Evolutionary conservation across 30 jellyfish, hydroid and myxozoan species (phyloP).

Genomic region (Hydractinia symbiolongicarpus): DNA sequence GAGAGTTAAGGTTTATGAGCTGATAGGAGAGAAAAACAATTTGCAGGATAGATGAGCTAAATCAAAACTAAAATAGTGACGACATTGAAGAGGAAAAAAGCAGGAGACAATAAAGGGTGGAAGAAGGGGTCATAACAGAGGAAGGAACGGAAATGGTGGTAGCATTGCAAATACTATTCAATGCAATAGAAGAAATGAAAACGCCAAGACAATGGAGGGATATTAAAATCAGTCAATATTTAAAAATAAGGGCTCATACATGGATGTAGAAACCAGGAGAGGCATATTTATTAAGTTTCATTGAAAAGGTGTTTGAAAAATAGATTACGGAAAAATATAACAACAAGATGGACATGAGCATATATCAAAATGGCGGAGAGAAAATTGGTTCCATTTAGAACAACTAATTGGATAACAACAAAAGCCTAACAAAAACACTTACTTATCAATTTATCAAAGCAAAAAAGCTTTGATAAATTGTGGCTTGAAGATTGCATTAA

Average conservation of each 20-base stretch:
- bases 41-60: no score
- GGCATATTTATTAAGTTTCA: no score
- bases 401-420: slow-evolving; percentile 37
- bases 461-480: slow-evolving; percentile 42
- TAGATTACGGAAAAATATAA: no score
- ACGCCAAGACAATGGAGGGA: slow-evolving; percentile 39
- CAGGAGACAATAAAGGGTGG: no score
- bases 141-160: slow-evolving; percentile 41
- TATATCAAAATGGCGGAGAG: slow-evolving; percentile 33
- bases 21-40: no score
- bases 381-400: neutral
- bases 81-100: no score
- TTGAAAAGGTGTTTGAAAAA: no score
- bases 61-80: no score
- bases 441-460: slow-evolving; percentile 23
- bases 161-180: slow-evolving; percentile 29
- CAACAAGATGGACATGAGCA: slow-evolving; percentile 5
- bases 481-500: slow-evolving; percentile 41
- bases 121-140: no score
- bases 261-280: slow-evolving; percentile 36
- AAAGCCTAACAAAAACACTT: slow-evolving; percentile 27
- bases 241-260: slow-evolving; percentile 32
- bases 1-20: no score
- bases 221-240: slow-evolving; percentile 38
- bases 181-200: neutral